Base-by-base conservation (phyloP, 1,140 invertebrate genomes). In the Sogatella furcifera region DNA sequence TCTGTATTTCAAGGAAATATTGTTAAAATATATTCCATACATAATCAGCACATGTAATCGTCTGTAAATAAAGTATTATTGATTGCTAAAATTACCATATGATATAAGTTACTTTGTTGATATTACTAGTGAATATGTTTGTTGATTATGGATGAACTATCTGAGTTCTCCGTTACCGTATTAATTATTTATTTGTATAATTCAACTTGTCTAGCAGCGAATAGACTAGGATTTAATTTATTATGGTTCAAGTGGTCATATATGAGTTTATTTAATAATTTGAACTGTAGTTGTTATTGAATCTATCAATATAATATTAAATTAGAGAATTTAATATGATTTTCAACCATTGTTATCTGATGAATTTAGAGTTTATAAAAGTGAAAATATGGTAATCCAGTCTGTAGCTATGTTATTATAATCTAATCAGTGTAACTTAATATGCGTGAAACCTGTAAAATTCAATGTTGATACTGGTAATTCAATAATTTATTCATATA, bases 21-120 rank as follows among this genome's bases (percentile, higher is more conserved):
- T 19, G 21, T 49, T 19, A 49, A 49, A 19, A 11, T 19, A 49
- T 19, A 49, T 19, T 49, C 15, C 46, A 49, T 19, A 49, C 46
- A 49, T 49, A 49, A 49, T 49, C 46, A 49, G 46, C 46, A 49
- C 46, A 49, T 49, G 46, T 49, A 49, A 49, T 49, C 46, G 15
- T 17, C 21, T 49, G 46, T 49, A 49, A 49, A 49, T 49, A 49
- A 49, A 10, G 21, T 19, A 49, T 49, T 49, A 49, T 49, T 49
- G 46, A 22, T 49, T 17, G 15, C 21, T 49, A 49, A 22, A 2
- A 9, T 49, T 22, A 49, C 15, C 14, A 14, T 49, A 19, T 6
- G 15, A 19, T 17, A n/a, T n/a, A 49, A 49, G 21, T 49, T 19
- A 19, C 4, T 49, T 15, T 49, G 15, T 49, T 49, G 21, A 49